Evolutionary conservation across 2,888 invertebrate species (phyloP).

Genomic region (Lycocerus yunnanus): DNA sequence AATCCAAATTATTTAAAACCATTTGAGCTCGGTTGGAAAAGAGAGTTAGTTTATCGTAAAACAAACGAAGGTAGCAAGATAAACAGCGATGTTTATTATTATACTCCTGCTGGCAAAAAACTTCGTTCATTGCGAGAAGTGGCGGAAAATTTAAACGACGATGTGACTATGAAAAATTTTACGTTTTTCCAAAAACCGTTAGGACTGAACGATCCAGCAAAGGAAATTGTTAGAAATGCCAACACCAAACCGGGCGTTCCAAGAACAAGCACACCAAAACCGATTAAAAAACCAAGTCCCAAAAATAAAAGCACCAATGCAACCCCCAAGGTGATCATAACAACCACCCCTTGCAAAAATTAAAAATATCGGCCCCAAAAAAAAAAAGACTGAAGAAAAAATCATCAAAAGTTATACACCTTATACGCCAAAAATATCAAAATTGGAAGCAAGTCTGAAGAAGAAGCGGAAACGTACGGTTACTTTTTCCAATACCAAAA

Average conservation of each 20-base stretch:
- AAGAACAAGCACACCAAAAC: slow-evolving; percentile 41
- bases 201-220: slow-evolving; percentile 72
- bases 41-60: slow-evolving; percentile 78
- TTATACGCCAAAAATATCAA: background rate
- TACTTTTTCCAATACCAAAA: background rate
- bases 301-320: slow-evolving; percentile 35
- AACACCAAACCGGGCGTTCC: slow-evolving; percentile 46
- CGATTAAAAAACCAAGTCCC: background rate
- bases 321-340: slow-evolving; percentile 15
- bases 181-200: slow-evolving; percentile 81
- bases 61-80: slow-evolving; percentile 59
- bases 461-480: background rate
- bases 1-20: slow-evolving; percentile 62
- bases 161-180: slow-evolving; percentile 76
- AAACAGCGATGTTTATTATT: slow-evolving; percentile 83
- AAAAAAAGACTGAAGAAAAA: background rate
- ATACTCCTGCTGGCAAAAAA: slow-evolving; percentile 78
- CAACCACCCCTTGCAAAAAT: slow-evolving; percentile 5
- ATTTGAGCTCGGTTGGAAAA: slow-evolving; percentile 73
- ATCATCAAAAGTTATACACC: background rate
- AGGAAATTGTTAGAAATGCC: slow-evolving; percentile 76
- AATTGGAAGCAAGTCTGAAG: background rate
- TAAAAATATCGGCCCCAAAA: slow-evolving; percentile 29
- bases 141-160: slow-evolving; percentile 53
- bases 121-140: slow-evolving; percentile 78